Evolutionary conservation across 2,797 vertebrate genomes (phyloP).

Genomic region (Falco novaeseelandiae): DNA sequence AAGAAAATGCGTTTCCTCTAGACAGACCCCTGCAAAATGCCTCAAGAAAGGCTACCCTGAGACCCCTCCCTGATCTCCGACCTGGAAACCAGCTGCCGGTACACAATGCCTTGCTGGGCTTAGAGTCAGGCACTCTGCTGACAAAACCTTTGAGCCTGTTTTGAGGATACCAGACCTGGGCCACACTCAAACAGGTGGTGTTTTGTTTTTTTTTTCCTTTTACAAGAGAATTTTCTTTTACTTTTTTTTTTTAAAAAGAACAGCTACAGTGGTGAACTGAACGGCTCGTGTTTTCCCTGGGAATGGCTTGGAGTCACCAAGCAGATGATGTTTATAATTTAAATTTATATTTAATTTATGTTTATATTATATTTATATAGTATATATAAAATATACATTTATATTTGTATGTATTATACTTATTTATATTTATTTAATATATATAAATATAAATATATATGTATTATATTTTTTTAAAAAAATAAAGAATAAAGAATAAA

Average conservation of each 20-base stretch:
- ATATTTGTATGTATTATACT: too few relatives aligned
- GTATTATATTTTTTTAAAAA: too few relatives aligned
- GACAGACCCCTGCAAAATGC: not conserved
- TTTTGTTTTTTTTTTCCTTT: not conserved
- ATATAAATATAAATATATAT: too few relatives aligned
- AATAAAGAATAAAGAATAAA: not conserved
- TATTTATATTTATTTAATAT: too few relatives aligned
- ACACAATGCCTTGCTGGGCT: not conserved
- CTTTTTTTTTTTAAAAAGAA: not conserved
- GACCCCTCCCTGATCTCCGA: not conserved
- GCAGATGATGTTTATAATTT: not conserved
- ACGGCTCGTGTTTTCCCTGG: not conserved
- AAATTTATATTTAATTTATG: not conserved
- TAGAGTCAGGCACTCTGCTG: not conserved
- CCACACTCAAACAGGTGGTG: not conserved
- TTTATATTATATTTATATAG: too few relatives aligned
- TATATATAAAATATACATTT: too few relatives aligned
- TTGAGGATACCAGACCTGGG: not conserved
- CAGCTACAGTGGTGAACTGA: not conserved
- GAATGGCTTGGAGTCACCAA: not conserved
- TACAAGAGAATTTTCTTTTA: not conserved
- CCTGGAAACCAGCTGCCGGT: not conserved
- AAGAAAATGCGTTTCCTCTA: not conserved
- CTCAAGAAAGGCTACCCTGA: not conserved
- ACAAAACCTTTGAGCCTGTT: not conserved